These are phyloP conservation scores for Gorilla gorilla DNA, from an alignment of 2,113 vertebrate genomes.

Conservation along the genomic window DNA sequence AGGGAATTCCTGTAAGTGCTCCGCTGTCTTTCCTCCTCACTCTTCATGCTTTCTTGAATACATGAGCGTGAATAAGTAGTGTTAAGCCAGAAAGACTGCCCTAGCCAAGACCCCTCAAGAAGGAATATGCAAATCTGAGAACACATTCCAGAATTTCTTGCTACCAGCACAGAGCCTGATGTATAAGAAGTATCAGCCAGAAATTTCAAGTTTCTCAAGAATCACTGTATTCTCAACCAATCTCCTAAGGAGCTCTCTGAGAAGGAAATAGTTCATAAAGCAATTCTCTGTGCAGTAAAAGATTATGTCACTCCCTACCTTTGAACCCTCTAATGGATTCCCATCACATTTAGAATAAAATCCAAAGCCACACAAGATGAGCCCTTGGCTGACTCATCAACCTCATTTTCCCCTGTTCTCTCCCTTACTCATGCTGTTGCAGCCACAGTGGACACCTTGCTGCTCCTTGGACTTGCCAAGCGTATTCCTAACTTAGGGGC, in stretches of 20 bases:
- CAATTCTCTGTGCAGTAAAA: slow-evolving; percentile 34
- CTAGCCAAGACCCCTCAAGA: not conserved
- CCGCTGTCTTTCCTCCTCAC: not conserved
- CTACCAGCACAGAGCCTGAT: slow-evolving; percentile 36
- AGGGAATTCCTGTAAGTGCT: slow-evolving; percentile 39
- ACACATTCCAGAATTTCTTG: slow-evolving; percentile 39
- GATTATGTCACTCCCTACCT: slow-evolving; percentile 32
- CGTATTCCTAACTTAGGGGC: not conserved
- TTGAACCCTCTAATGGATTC: slow-evolving; percentile 62
- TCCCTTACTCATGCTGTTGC: not conserved
- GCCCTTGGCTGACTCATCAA: not conserved
- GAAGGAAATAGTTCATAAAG: slow-evolving; percentile 46
- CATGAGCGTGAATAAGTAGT: not conserved
- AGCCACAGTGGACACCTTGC: not conserved
- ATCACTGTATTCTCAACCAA: slow-evolving; percentile 7
- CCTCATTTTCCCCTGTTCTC: not conserved
- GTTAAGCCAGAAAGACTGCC: not conserved
- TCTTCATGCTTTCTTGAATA: slow-evolving; percentile 32
- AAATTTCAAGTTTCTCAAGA: slow-evolving; percentile 40
- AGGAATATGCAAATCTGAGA: slow-evolving; percentile 50
- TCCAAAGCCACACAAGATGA: slow-evolving; percentile 38
- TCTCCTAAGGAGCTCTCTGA: slow-evolving; percentile 1
- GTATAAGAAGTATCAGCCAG: not conserved
- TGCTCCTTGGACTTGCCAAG: not conserved
- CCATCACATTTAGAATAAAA: slow-evolving; percentile 47